These are phyloP conservation scores for Tapera naevia DNA, from an alignment of 2,797 vertebrate species.

Conservation along the genomic window DNA sequence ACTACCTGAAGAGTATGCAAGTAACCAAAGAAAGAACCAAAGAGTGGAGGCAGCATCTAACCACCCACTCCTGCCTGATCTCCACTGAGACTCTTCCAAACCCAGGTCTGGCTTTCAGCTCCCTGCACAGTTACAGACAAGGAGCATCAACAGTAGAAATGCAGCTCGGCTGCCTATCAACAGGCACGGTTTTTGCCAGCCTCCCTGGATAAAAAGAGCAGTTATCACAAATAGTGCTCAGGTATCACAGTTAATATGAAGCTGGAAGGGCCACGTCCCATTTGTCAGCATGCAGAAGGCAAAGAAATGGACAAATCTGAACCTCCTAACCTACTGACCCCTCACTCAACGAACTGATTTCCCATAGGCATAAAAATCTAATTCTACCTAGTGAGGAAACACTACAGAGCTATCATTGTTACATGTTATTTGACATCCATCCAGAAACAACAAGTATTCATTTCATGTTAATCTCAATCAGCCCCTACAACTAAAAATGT, in stretches of 20 bases:
- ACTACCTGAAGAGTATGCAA: background rate
- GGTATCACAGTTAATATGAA: background rate
- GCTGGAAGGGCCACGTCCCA: background rate
- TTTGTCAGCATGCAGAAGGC: background rate
- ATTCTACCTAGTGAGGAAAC: background rate
- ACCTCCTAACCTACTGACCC: background rate
- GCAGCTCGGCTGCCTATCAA: background rate
- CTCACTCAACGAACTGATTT: background rate
- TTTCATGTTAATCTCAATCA: background rate
- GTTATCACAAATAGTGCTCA: background rate
- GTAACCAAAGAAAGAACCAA: background rate
- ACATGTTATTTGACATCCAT: background rate
- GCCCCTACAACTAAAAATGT: background rate
- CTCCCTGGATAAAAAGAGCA: background rate
- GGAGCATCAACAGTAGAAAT: background rate
- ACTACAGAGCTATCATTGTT: background rate
- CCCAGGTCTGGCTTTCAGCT: background rate
- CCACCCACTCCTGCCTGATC: background rate
- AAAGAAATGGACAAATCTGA: background rate
- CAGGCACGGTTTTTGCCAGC: background rate
- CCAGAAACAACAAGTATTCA: rapidly evolving
- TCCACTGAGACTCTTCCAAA: background rate
- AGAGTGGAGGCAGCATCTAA: background rate
- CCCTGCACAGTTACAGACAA: background rate
- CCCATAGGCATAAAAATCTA: background rate